Percentiles rank a stretch among this genome's conserved stretches.
phyloP scores from a whole-genome alignment of 2,888 invertebrate species.

The Lagria hirta region DNA sequence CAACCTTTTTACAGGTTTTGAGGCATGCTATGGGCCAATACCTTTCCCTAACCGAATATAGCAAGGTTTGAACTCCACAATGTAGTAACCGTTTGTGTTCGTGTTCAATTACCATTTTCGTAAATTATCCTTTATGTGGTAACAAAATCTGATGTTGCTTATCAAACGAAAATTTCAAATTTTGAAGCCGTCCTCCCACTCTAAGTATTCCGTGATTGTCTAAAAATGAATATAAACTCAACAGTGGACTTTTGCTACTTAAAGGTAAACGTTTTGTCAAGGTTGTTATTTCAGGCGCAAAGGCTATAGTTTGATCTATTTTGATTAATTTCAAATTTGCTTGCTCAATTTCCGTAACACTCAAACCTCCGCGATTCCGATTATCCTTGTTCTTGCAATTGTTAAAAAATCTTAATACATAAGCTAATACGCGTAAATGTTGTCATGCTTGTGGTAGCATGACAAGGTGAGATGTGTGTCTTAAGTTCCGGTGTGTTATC shows the following conservation, averaged over 20 bases:
- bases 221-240: not conserved
- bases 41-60: slow-evolving; percentile 13
- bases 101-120: not conserved
- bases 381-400: slow-evolving; percentile 1
- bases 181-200: slow-evolving; percentile 2
- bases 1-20: slow-evolving; percentile 21
- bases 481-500: not conserved
- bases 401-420: not conserved
- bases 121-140: not conserved
- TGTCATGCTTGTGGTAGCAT: not conserved
- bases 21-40: slow-evolving; percentile 27
- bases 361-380: not conserved
- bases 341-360: not conserved
- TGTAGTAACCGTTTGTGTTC: slow-evolving; percentile 7
- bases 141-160: not conserved
- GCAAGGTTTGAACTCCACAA: slow-evolving; percentile 1
- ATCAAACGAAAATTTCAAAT: slow-evolving; percentile 7
- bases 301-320: not conserved
- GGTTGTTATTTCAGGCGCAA: not conserved
- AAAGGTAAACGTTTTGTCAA: not conserved
- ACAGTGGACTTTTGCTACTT: not conserved
- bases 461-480: not conserved
- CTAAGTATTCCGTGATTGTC: not conserved
- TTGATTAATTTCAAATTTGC: not conserved
- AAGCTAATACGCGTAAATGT: not conserved